These are phyloP conservation scores for human DNA, from an alignment of 2,113 vertebrate species.

Conservation along the genomic window DNA sequence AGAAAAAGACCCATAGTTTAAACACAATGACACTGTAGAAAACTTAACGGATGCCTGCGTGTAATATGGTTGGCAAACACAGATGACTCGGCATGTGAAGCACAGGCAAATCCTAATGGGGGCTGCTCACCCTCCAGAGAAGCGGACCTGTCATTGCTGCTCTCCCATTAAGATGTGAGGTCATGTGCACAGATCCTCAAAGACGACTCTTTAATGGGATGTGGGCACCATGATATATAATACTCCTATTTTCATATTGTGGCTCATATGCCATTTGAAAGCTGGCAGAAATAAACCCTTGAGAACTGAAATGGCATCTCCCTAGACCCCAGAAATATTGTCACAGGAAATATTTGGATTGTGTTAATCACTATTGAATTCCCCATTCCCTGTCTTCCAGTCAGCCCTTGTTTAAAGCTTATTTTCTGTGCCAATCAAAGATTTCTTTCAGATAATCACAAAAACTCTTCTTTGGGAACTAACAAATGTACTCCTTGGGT, in stretches of 20 bases:
- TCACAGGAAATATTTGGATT: neutral
- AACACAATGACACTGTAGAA: neutral
- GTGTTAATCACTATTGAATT: neutral
- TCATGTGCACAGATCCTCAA: neutral
- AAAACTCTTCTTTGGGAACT: neutral
- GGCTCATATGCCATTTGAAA: neutral
- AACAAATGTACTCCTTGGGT: neutral
- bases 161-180: neutral
- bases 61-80: neutral
- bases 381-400: no score
- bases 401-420: neutral
- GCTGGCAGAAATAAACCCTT: neutral
- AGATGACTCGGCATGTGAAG: no score
- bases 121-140: neutral
- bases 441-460: neutral
- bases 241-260: neutral
- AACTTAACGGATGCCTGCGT: accelerated
- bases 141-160: no score
- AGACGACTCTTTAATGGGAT: neutral
- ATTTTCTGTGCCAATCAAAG: neutral
- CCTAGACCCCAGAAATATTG: neutral
- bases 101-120: neutral
- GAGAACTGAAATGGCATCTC: neutral
- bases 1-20: neutral
- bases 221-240: neutral